A percentile compares a stretch with the other conserved stretches of the same genome.
Conservation (phyloP, 2,113 vertebrate genomes). For the Dermatemys mawii region DNA sequence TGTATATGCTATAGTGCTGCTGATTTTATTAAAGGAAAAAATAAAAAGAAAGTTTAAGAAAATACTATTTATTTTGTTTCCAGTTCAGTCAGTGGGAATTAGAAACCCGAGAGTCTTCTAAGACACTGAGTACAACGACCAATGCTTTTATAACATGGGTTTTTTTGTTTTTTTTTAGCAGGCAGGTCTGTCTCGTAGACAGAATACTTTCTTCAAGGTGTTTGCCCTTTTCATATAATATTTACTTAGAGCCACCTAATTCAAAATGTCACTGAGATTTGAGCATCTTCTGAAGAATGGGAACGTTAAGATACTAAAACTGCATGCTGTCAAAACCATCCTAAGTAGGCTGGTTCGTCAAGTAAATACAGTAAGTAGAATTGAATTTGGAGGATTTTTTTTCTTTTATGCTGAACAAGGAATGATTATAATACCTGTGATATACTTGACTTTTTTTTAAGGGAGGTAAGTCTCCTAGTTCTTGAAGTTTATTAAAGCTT, state of each 20-base stretch:
- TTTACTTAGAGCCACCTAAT: slow-evolving; percentile 76
- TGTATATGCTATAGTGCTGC: background rate
- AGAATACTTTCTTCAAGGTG: slow-evolving; percentile 49
- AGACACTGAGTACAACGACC: background rate
- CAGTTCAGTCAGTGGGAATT: background rate
- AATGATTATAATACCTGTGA: slow-evolving; percentile 69
- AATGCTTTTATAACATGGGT: background rate
- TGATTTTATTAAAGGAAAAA: background rate
- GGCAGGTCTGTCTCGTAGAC: slow-evolving; percentile 24
- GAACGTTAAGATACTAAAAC: slow-evolving; percentile 71
- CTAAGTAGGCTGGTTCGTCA: slow-evolving; percentile 73
- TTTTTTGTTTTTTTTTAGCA: slow-evolving; percentile 22
- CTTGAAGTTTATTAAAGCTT: slow-evolving; percentile 85
- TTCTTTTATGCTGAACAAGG: slow-evolving; percentile 65
- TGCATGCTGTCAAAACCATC: slow-evolving; percentile 74
- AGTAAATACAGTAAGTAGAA: slow-evolving; percentile 73
- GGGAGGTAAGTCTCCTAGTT: slow-evolving; percentile 67
- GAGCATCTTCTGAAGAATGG: slow-evolving; percentile 71
- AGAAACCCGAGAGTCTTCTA: background rate
- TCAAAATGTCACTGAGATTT: slow-evolving; percentile 74
- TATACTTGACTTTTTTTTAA: slow-evolving; percentile 41
- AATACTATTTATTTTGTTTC: background rate
- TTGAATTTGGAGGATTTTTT: slow-evolving; percentile 73
- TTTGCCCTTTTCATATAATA: slow-evolving; percentile 73
- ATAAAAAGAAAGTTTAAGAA: background rate